A percentile compares a stretch with the other conserved stretches of the same genome.
phyloP scores from a whole-genome alignment of 1,140 invertebrate species.

The Drosophila novamexicana region DNA sequence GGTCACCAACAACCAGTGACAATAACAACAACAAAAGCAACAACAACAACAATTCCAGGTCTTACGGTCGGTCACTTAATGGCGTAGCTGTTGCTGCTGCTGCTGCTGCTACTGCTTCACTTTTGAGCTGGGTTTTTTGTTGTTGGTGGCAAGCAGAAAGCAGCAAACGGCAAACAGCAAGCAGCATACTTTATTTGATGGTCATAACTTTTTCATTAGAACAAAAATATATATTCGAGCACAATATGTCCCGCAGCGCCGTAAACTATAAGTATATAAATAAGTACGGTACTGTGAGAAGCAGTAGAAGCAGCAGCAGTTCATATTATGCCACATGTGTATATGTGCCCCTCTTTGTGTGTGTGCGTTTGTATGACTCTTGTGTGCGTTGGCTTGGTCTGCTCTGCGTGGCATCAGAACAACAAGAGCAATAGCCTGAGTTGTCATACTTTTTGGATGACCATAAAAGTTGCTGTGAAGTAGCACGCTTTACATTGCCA shows the following conservation, averaged over 20 bases:
- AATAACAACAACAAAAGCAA: conserved; percentile 40
- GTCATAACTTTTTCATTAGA: conserved; percentile 83
- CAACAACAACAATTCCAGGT: conserved; percentile 67
- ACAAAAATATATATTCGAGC: conserved; percentile 81
- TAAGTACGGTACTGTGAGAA: conserved; percentile 64
- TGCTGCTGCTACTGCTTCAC: conserved; percentile 39
- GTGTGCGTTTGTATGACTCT: conserved; percentile 7
- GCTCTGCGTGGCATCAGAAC: conserved; percentile 29
- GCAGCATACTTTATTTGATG: conserved; percentile 83
- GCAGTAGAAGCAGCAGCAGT: conserved; percentile 56
- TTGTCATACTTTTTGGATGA: conserved; percentile 83
- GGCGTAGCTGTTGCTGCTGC: conserved; percentile 58
- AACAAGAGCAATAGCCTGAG: conserved; percentile 74
- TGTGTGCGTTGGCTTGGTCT: conserved; percentile 20
- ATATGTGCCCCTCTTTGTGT: conserved; percentile 8
- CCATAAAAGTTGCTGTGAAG: conserved; percentile 81
- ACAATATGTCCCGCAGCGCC: conserved; percentile 81
- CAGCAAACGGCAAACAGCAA: conserved; percentile 43
- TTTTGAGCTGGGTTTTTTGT: conserved; percentile 40
- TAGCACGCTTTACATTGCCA: conserved; percentile 66
- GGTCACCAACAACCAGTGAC: conserved; percentile 64
- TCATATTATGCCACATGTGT: conserved; percentile 61
- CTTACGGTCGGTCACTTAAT: conserved; percentile 80
- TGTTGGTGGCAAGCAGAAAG: conserved; percentile 14
- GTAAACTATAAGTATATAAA: conserved; percentile 83